Percentiles rank a stretch among this genome's conserved stretches.
These are phyloP conservation scores for Prionailurus viverrinus DNA, from an alignment of 2,113 vertebrate species.

Conservation along the genomic window DNA sequence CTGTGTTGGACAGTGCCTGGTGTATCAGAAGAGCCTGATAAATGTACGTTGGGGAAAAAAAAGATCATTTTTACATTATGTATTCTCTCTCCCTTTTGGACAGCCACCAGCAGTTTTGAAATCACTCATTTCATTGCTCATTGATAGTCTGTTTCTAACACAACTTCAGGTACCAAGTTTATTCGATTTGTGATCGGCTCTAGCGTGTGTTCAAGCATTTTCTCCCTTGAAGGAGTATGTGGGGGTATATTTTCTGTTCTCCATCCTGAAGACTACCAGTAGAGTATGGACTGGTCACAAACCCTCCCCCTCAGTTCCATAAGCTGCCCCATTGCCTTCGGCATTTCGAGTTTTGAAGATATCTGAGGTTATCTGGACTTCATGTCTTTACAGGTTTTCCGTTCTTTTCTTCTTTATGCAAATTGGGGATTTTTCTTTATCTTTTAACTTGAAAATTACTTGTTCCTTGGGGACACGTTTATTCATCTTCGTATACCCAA, in stretches of 20 bases:
- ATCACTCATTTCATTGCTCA: neutral
- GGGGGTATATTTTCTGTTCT: neutral
- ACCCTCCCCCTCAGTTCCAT: neutral
- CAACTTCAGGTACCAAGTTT: neutral
- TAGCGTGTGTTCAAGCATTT: neutral
- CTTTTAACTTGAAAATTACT: constrained; percentile 25
- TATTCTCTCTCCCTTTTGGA: neutral
- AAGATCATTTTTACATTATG: neutral
- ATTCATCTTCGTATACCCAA: neutral
- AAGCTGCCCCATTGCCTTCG: neutral
- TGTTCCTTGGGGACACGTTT: neutral
- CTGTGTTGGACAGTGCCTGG: neutral
- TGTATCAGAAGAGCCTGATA: neutral
- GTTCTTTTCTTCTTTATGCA: neutral
- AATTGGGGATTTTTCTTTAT: neutral
- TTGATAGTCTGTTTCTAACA: neutral
- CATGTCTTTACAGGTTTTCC: neutral
- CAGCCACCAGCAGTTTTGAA: neutral
- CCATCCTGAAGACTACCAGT: neutral
- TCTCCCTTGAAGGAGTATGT: neutral
- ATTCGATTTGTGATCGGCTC: neutral
- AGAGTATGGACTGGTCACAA: neutral
- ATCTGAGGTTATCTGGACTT: neutral
- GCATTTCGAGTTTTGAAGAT: neutral
- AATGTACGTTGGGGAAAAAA: neutral